These are phyloP conservation scores for Arion vulgaris DNA, from an alignment of 1,140 invertebrate genomes.

Conservation along the genomic window DNA sequence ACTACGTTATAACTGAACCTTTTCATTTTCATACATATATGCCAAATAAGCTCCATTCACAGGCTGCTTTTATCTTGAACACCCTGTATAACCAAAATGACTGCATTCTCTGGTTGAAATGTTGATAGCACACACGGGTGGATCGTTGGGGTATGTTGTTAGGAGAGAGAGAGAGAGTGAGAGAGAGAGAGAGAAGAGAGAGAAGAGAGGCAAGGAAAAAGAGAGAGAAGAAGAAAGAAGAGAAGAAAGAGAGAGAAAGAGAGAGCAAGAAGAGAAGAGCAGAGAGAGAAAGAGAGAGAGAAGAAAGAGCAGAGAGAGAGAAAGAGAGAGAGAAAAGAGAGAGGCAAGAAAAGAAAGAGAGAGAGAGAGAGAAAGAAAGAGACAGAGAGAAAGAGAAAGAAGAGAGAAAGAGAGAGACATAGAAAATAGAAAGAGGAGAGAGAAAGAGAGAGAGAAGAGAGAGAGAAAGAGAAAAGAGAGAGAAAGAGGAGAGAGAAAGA, in stretches of 20 bases:
- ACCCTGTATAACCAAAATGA: too few relatives aligned
- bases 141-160: too few relatives aligned
- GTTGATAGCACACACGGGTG: too few relatives aligned
- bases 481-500: background rate
- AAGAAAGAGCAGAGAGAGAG: background rate
- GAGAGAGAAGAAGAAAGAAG: background rate
- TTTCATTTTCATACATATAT: too few relatives aligned
- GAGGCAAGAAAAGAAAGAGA: too few relatives aligned
- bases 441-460: background rate
- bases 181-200: background rate
- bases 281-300: conserved; percentile 8
- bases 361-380: background rate
- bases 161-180: background rate
- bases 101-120: too few relatives aligned
- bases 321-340: background rate
- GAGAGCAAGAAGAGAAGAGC: background rate
- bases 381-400: background rate
- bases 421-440: background rate
- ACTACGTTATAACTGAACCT: too few relatives aligned
- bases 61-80: too few relatives aligned
- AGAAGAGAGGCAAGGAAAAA: background rate
- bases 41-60: too few relatives aligned
- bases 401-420: background rate
- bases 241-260: conserved; percentile 1
- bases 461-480: background rate